Conservation (phyloP, 92 coral and sea anemone species). For the Porites evermanni region DNA sequence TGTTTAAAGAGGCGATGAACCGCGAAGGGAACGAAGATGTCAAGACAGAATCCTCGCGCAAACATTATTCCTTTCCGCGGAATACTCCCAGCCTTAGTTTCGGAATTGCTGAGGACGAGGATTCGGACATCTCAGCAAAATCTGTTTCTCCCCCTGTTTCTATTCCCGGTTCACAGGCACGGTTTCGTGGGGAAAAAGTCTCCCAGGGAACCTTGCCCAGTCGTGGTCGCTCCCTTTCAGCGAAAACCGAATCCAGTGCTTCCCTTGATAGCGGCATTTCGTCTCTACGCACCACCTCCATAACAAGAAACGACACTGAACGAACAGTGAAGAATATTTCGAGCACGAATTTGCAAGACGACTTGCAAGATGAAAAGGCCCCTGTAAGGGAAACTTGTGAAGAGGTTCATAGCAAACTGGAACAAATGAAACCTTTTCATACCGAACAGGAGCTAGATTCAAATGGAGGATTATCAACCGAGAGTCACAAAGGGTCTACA, state of each 20-base stretch:
- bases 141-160: not conserved
- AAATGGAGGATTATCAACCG: not conserved
- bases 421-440: not conserved
- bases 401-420: not conserved
- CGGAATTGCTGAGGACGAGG: not conserved
- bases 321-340: not conserved
- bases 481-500: not conserved
- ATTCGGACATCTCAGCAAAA: not conserved
- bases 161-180: slow-evolving; percentile 22
- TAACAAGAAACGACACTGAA: not conserved
- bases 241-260: slow-evolving; percentile 24
- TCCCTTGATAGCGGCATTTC: slow-evolving; percentile 32
- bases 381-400: not conserved
- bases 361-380: not conserved
- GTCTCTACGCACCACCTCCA: not conserved
- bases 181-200: not conserved
- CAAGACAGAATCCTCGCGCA: not conserved
- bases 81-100: not conserved
- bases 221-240: slow-evolving; percentile 16
- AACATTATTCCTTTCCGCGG: slow-evolving; percentile 13
- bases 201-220: not conserved
- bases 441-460: not conserved
- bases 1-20: slow-evolving; percentile 42
- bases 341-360: not conserved
- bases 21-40: not conserved